Evolutionary conservation across 2,888 invertebrate genomes (phyloP).

Genomic region (Cephus runcator): DNA sequence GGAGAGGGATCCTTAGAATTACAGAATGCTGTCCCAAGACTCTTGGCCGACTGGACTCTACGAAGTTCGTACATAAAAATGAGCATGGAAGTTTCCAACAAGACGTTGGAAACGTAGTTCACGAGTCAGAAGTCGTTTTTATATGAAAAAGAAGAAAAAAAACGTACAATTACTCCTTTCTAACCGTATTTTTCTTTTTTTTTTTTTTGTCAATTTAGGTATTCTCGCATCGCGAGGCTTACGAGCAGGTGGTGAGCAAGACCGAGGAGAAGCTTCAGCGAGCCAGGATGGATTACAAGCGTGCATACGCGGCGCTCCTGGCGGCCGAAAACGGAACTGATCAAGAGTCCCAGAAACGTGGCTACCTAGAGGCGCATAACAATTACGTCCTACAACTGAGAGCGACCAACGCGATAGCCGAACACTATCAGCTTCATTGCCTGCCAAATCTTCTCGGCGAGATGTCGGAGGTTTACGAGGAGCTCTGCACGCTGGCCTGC

Average conservation of each 20-base stretch:
- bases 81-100: not conserved
- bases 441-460: slow-evolving; percentile 90
- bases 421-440: slow-evolving; percentile 86
- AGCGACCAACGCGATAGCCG: slow-evolving; percentile 93
- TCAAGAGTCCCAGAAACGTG: slow-evolving; percentile 74
- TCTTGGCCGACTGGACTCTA: not conserved
- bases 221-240: slow-evolving; percentile 89
- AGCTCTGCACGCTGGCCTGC: slow-evolving; percentile 74
- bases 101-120: not conserved
- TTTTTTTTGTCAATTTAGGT: slow-evolving; percentile 58
- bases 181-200: not conserved
- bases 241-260: slow-evolving; percentile 87
- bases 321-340: slow-evolving; percentile 72
- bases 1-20: not conserved
- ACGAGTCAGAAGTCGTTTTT: not conserved
- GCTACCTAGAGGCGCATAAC: slow-evolving; percentile 93
- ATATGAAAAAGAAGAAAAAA: not conserved
- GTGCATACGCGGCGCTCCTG: slow-evolving; percentile 83
- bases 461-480: slow-evolving; percentile 91
- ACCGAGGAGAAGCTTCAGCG: slow-evolving; percentile 88
- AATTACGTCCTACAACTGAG: slow-evolving; percentile 92
- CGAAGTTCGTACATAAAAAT: not conserved
- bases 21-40: not conserved
- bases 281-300: slow-evolving; percentile 84
- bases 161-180: not conserved